Evolutionary conservation across 2,113 vertebrate species (phyloP), one percentile per base, ranked within the genome.

Genomic region (Cottus gobio): DNA sequence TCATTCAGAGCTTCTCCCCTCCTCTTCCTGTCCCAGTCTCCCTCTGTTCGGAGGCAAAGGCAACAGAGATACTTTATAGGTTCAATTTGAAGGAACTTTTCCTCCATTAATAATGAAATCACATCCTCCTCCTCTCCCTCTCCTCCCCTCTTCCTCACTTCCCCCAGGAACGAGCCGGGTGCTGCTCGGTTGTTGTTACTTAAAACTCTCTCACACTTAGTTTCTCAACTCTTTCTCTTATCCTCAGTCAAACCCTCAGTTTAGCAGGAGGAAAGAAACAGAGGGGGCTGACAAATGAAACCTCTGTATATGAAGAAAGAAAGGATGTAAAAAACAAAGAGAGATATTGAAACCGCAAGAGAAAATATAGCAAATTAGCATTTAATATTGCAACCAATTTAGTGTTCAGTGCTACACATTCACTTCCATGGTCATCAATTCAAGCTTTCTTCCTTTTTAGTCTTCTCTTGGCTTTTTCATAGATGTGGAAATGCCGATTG

Each of bases 91-190:
- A 76, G 68, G 30, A 90, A 91, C 75, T 63, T 90, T 86, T 87
- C 79, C 52, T 72, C 71, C 83, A 93, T 94, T 92, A 93, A 92
- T 92, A 92, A 93, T 93, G 79, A 87, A 91, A 90, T 85, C 7
- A 7, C 79, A 85, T 73, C 73, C 54, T 5, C 34, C 34, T 34
- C 34, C 31, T 31, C 31, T 5, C 80, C 48, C 60, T 44, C 52
- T 68, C 65, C 64, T 30, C 57, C 10, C n/a, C 30, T 81, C 26
- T 60, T 64, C 28, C 74, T 34, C 76, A 64, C 71, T 31, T 65
- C 64, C 75, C 63, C 44, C 63, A 61, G 46, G 74, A 86, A 82
- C 5, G 3, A 87, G 83, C 58, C n/a, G 18, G 24, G 52, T 61
- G 72, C 58, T 84, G 70, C 85, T 79, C n/a, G 18, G 24, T 46